Evolutionary conservation across 2,888 invertebrate genomes (phyloP), one percentile per base, ranked within the genome.

Genomic region (Chrysolina haemoptera): DNA sequence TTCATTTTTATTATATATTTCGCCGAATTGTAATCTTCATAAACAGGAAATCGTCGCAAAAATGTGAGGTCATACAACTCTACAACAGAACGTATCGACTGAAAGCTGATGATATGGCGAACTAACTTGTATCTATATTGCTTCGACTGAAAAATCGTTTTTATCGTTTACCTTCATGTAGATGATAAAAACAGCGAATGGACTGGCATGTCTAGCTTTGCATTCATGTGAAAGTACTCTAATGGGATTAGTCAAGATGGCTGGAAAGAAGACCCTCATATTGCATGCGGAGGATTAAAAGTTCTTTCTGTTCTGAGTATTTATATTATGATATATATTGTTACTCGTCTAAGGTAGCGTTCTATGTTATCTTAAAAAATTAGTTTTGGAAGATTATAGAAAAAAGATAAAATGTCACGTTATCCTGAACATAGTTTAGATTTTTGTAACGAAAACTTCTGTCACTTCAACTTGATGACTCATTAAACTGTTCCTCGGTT

Each of bases 41-140:
- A 76, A 73, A 76, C 75, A 76, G 75, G 75, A 76, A 73, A 70
- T 71, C 40, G 72, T 68, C 62, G 67, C 71, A 69, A 73, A 75
- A 71, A 72, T 69, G 62, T 20, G 48, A 63, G 75, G 75, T 73
- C 75, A 76, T 70, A 65, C 68, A 76, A 76, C 73, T 73, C 67
- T 22, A 11, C 12, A 14, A 40, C 50, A 48, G 46, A 22, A 20
- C 46, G n/a, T 5, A 27, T 35, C 5, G 22, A 66, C 65, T 20
- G 20, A 53, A 20, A 4, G 11, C 20, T 20, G 11, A 65, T 22
- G 46, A 22, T 46, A 16, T 65, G 22, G 16, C 46, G 27, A 8
- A 9, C 20, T 48, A 22, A 20, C 20, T 20, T 46, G 5, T 43
- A 18, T 41, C 12, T 20, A 14, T 62, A 16, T 62, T 5, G 16